Conservation (phyloP, 2,888 invertebrate genomes). For the Zygogramma bicolorata region DNA sequence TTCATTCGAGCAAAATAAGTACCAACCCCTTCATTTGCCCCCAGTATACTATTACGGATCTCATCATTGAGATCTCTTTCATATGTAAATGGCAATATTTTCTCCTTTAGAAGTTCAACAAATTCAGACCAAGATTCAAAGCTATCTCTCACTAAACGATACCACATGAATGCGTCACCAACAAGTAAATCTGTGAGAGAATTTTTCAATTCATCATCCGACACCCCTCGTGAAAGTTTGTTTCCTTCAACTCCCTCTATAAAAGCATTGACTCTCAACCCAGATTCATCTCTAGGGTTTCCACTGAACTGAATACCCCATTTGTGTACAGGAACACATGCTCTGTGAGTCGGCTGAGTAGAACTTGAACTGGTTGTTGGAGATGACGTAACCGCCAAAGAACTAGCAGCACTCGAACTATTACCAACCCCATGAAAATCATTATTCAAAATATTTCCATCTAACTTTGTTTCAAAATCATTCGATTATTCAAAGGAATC, state of each 20-base stretch:
- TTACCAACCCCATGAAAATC: neutral
- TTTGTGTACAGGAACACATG: neutral
- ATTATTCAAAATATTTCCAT: neutral
- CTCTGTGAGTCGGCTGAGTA: neutral
- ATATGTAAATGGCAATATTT: conserved; percentile 40
- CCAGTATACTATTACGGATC: neutral
- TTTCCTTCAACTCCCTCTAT: conserved; percentile 39
- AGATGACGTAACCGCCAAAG: neutral
- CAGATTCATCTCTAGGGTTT: neutral
- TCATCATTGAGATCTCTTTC: conserved; percentile 1
- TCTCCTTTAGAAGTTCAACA: neutral
- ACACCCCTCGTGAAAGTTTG: conserved; percentile 32
- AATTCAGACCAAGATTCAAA: conserved; percentile 16
- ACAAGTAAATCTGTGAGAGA: conserved; percentile 39
- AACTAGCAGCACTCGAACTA: neutral
- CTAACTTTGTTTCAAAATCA: neutral
- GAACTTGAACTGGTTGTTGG: neutral
- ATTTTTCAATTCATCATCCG: conserved; percentile 31
- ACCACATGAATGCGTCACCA: conserved; percentile 40
- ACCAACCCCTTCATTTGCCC: neutral
- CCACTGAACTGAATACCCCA: conserved; percentile 4
- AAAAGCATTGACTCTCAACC: conserved; percentile 28
- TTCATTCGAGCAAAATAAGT: conserved; percentile 13
- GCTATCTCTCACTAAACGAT: conserved; percentile 14
- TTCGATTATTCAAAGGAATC: conserved; percentile 3